Base-by-base conservation (phyloP, 1,140 invertebrate species). In the Caenorhabditis latens region DNA sequence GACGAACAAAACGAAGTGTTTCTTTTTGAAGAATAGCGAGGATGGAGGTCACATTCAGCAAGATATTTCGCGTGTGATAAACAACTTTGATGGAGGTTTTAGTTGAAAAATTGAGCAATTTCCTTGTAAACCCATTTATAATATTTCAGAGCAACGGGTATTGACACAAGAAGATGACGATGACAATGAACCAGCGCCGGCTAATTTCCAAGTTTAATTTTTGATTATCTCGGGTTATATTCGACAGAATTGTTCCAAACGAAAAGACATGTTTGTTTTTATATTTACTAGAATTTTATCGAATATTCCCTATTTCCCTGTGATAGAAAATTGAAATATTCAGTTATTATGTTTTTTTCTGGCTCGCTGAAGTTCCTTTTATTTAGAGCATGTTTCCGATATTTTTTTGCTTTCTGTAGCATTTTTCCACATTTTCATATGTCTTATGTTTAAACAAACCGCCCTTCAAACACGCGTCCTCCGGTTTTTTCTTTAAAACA, bases 21-120 rank as follows among this genome's bases (percentile, higher is more conserved):
- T 79, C 43, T 79, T 79, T 79, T 79, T 79, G 71, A 79, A 79
- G 71, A 79, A 50, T 79, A 79, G 53, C 71, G 71, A 79, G 43
- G 71, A 79, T 24, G 71, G 71, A 50, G 71, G 42, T 14, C 71
- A 79, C 9, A 79, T 50, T 79, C 71, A 79, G 24, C 71, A 79
- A 79, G 71, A 79, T 79, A 79, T 79, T 79, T 79, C 71, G 71
- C 71, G 46, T 79, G 46, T 79, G 71, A 46, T 79, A 79, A 79
- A 79, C 71, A 79, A 79, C n/a, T 79, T 79, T 79, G 71, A 79
- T n/a, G 71, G 46, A 79, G 71, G 71, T 79, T 79, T 79, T 79
- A 79, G 71, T 79, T 79, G 46, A 79, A 79, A 40, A 32, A 32
- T 32, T 32, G 32, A 4, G 9, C 1, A 9, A 11, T 32, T 24